Percentiles rank a stretch among this genome's conserved stretches.
phyloP scores from a whole-genome alignment of 2,888 invertebrate genomes.

The Lycia hirtaria region DNA sequence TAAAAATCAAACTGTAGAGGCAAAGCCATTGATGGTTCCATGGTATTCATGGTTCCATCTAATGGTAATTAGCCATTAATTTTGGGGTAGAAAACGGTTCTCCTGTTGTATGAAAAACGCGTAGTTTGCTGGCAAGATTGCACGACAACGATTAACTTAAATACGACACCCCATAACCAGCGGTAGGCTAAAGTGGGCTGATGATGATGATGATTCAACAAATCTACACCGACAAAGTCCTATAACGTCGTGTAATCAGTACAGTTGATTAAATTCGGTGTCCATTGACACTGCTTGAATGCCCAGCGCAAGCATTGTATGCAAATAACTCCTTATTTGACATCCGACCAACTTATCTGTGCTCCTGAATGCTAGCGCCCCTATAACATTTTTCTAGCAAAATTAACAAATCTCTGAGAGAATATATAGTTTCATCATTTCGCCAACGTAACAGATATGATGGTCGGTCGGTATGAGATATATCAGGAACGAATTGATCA shows the following conservation, averaged over 20 bases:
- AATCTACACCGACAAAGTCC: conserved; percentile 9
- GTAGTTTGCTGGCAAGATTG: too few relatives aligned
- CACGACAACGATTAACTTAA: too few relatives aligned
- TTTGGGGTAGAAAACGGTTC: too few relatives aligned
- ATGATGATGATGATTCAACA: too few relatives aligned
- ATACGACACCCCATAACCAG: too few relatives aligned
- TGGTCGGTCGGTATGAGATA: conserved; percentile 8
- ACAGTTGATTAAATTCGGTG: conserved; percentile 42
- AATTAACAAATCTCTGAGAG: background rate
- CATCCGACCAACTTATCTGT: background rate
- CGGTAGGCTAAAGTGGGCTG: too few relatives aligned
- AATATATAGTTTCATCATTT: background rate
- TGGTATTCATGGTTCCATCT: too few relatives aligned
- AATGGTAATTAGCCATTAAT: too few relatives aligned
- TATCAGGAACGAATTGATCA: conserved; percentile 49
- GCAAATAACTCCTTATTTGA: conserved; percentile 46
- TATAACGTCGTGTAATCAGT: conserved; percentile 28
- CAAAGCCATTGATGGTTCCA: too few relatives aligned
- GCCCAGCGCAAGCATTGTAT: conserved; percentile 43
- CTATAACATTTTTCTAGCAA: background rate
- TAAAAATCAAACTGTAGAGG: too few relatives aligned
- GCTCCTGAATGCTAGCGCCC: background rate
- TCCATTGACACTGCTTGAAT: conserved; percentile 26
- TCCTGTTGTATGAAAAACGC: too few relatives aligned
- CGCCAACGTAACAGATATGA: background rate